These are phyloP conservation scores for Anastatus disparis DNA, from an alignment of 1,140 invertebrate species.

Conservation along the genomic window DNA sequence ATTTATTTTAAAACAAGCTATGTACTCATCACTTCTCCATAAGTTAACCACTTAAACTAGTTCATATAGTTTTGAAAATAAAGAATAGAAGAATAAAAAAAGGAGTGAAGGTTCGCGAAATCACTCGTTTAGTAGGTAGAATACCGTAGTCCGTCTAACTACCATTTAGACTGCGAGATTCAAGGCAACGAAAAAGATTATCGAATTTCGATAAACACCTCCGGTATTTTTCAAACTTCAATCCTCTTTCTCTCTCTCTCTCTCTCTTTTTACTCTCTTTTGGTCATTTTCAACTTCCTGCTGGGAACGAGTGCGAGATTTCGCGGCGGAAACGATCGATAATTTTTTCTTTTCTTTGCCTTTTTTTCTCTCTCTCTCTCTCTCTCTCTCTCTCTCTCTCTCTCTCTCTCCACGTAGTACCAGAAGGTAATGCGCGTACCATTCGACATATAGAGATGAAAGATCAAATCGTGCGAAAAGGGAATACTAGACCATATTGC, in stretches of 20 bases:
- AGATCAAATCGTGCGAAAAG: slow-evolving; percentile 1
- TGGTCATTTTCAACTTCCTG: neutral
- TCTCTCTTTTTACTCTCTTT: no score
- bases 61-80: no score
- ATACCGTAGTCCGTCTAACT: neutral
- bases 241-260: no score
- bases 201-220: slow-evolving; percentile 23
- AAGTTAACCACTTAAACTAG: neutral
- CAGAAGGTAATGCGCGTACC: no score
- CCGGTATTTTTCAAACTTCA: neutral
- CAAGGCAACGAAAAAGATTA: slow-evolving; percentile 3
- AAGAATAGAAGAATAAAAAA: neutral
- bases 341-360: neutral
- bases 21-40: neutral
- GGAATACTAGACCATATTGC: no score
- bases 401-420: no score
- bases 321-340: neutral
- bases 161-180: neutral
- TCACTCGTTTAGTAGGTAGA: no score
- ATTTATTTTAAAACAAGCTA: neutral
- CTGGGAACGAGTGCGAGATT: neutral
- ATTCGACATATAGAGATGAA: neutral
- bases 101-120: no score
- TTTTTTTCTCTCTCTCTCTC: neutral
- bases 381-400: neutral